These are phyloP conservation scores for Hyperoplus immaculatus DNA, from an alignment of 2,797 vertebrate genomes.

Conservation along the genomic window DNA sequence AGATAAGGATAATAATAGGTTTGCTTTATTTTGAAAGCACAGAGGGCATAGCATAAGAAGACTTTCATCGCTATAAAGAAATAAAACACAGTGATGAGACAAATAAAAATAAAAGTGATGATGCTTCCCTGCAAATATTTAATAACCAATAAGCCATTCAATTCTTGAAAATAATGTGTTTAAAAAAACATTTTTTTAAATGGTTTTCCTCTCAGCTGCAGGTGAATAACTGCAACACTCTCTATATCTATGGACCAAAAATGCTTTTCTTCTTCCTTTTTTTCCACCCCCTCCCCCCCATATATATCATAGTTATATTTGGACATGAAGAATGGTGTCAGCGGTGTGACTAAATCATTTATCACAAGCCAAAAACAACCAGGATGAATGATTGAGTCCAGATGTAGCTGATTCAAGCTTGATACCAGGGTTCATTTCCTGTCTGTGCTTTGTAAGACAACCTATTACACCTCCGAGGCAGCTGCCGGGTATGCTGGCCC, in stretches of 20 bases:
- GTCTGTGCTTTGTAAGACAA: slow-evolving; percentile 97
- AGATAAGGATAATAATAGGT: slow-evolving; percentile 73
- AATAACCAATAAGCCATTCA: slow-evolving; percentile 11
- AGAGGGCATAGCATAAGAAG: slow-evolving; percentile 26
- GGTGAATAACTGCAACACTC: slow-evolving; percentile 40
- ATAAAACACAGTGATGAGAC: slow-evolving; percentile 38
- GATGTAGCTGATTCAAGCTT: slow-evolving; percentile 95
- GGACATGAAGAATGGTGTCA: slow-evolving; percentile 88
- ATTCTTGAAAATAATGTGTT: slow-evolving; percentile 9
- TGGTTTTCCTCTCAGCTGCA: slow-evolving; percentile 28
- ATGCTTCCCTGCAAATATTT: slow-evolving; percentile 48
- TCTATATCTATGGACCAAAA: neutral
- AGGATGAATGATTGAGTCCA: slow-evolving; percentile 94
- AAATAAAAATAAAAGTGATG: slow-evolving; percentile 34
- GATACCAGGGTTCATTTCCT: slow-evolving; percentile 99
- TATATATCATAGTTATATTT: slow-evolving; percentile 75
- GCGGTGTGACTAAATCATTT: slow-evolving; percentile 95
- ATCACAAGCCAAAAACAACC: slow-evolving; percentile 96
- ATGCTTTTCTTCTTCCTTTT: slow-evolving; percentile 36
- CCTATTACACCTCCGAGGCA: slow-evolving; percentile 96
- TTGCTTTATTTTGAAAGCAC: slow-evolving; percentile 65
- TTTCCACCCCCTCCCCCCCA: slow-evolving; percentile 5
- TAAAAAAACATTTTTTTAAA: slow-evolving; percentile 25
- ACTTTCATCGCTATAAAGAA: slow-evolving; percentile 52
- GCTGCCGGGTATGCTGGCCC: slow-evolving; percentile 88